Base-by-base conservation (phyloP, 2,113 vertebrate genomes). In the Anoplopoma fimbria region DNA sequence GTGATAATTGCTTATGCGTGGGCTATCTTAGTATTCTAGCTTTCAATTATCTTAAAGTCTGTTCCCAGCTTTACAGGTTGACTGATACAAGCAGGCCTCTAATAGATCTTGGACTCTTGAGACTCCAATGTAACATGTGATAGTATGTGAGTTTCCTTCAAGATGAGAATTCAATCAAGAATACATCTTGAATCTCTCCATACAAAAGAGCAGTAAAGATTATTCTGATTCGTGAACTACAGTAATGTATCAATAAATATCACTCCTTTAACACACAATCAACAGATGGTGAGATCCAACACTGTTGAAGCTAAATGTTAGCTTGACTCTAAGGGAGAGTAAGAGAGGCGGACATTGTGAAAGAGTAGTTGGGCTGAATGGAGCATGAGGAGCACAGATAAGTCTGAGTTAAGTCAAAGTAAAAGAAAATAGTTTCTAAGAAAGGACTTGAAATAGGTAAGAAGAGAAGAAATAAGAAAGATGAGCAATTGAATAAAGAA, bases 391-490 rank as follows among this genome's bases (percentile, higher is more conserved):
- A 72, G 6, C 12, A 36, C 10, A 68, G n/a, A 55, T 55, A 33
- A 63, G 47, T 1, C 36, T n/a, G 33, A 2, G 14, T 34, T 31
- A 42, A 69, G 51, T 69, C n/a, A 42, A 61, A 69, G 51, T 10
- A 17, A 27, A 53, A 58, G 47, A 36, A 14, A 40, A 51, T 9
- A 23, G n/a, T 61, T 68, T 83, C 42, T 60, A 36, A 62, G 40
- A 77, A 79, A 42, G 25, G 19, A 8, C 53, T 31, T 13, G 31
- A 77, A 57, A 31, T 57, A 62, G 29, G n/a, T 29, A 21, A 71
- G 49, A 38, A 57, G 9, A 51, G 0, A n/a, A 25, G 25, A 34
- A 63, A 9, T 10, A 17, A 58, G 27, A 69, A 45, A 55, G 53
- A 51, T n/a, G 36, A 60, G 6, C 9, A 33, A 31, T 40, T 31